Base-by-base conservation (phyloP, 1,140 invertebrate genomes). In the Liolophura sinensis region DNA sequence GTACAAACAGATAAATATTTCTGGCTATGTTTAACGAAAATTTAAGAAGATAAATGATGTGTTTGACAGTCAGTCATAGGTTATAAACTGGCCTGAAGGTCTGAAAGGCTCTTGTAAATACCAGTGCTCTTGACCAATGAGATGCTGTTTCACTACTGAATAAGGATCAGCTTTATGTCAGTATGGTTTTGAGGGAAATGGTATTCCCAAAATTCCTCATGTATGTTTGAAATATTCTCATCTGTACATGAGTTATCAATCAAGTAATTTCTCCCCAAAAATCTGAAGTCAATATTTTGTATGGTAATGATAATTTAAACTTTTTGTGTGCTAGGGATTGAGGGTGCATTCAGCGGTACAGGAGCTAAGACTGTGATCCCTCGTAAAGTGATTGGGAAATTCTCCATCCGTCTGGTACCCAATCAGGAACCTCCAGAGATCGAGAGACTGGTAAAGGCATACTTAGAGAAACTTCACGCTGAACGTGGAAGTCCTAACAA, bases 301-400 rank as follows among this genome's bases (percentile, higher is more conserved):
- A 54, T 3, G 51, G n/a, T 4, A 54, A 24, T 5, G 3, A 54
- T 5, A n/a, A 54, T 12, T 54, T 3, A 20, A 54, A n/a, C 20
- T 58, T 60, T 59, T 69, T 72, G 49, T 59, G 24, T 55, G 74
- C n/a, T 67, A 85, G 85, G 87, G 58, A 95, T 98, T 78, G 89
- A 92, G 88, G 95, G 96, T 59, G 96, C 96, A 16, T 98, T 97
- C 77, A 91, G 90, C 83, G 95, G 95, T 70, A 86, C 91, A 20
- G 97, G 97, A 55, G 89, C 90, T 40, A 99, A 99, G 81, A 98
- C 96, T 65, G 96, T 98, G 0, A 98, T 99, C 75, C 96, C 96
- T 3, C 64, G 76, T 1, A 97, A 96, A 85, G 96, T 98, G 0
- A 92, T 91, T 77, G 96, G 96, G 46, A 99, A 99, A 84, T 98